Evolutionary conservation across 2,113 vertebrate genomes (phyloP).

Genomic region (Oryzias woworae): DNA sequence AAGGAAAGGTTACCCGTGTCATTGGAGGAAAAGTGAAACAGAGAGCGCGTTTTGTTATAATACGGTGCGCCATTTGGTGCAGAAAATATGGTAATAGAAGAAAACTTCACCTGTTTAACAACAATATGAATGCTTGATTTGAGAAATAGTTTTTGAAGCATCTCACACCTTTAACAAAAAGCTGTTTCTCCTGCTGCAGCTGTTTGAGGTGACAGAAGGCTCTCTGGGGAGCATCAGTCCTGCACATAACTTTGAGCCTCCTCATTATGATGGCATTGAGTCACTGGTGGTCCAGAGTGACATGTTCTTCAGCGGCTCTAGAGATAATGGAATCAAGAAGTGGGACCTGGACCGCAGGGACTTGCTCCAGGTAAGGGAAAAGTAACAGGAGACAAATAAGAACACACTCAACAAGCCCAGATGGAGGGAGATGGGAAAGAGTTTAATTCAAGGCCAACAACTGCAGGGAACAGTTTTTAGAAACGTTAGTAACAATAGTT

Average conservation of each 20-base stretch:
- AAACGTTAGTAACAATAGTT: no score
- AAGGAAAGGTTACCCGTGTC: no score
- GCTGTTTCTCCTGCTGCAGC: slow-evolving; percentile 67
- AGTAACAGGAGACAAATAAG: neutral
- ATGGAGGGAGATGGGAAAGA: neutral
- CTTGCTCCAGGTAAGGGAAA: slow-evolving; percentile 83
- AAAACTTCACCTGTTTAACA: no score
- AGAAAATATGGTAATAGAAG: no score
- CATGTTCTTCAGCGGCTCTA: slow-evolving; percentile 92
- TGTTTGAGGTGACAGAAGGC: slow-evolving; percentile 95
- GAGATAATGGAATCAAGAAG: slow-evolving; percentile 98
- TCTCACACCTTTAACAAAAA: neutral
- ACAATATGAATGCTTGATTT: no score
- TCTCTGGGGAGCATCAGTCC: slow-evolving; percentile 89
- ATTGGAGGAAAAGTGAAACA: no score
- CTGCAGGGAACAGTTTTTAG: no score
- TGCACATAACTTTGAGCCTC: slow-evolving; percentile 96
- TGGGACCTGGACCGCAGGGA: slow-evolving; percentile 96
- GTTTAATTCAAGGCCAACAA: no score
- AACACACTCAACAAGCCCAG: neutral
- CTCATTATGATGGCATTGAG: slow-evolving; percentile 98
- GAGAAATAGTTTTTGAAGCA: neutral
- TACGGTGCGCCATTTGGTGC: no score
- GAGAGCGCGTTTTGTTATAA: no score
- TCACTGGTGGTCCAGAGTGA: slow-evolving; percentile 90